Conservation (phyloP, 2,113 vertebrate genomes). For the Isurus oxyrinchus region DNA sequence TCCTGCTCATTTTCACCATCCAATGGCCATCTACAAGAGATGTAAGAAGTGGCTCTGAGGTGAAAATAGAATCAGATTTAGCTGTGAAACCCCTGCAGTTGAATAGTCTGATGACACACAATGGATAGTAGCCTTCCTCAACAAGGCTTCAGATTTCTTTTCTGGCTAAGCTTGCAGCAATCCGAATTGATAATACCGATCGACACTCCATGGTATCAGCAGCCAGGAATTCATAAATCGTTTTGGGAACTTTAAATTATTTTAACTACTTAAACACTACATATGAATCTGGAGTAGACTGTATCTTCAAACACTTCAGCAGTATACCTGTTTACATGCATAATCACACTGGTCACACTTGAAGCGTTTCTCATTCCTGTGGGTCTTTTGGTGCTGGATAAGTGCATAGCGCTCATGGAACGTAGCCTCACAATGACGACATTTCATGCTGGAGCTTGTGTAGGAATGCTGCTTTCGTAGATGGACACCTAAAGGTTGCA, state of each 20-base stretch:
- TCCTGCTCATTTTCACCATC: neutral
- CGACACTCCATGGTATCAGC: neutral
- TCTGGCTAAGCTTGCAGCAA: neutral
- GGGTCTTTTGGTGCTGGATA: constrained; percentile 54
- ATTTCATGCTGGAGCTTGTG: constrained; percentile 44
- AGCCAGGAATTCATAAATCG: neutral
- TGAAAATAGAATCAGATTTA: neutral
- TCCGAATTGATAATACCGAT: neutral
- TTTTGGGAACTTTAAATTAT: neutral
- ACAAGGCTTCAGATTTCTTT: neutral
- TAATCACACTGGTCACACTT: constrained; percentile 49
- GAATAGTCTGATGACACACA: neutral
- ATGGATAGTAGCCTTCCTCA: neutral
- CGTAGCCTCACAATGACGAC: constrained; percentile 45
- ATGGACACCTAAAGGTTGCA: constrained; percentile 49
- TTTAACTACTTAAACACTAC: neutral
- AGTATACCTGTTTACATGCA: constrained; percentile 48
- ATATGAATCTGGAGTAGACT: neutral
- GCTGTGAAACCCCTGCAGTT: neutral
- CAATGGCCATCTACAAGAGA: neutral
- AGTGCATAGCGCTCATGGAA: constrained; percentile 55
- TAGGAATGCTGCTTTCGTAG: constrained; percentile 52
- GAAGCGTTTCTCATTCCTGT: constrained; percentile 48
- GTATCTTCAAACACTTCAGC: neutral
- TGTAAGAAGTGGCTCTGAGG: neutral